phyloP scores from a whole-genome alignment of 2,797 vertebrate genomes.

The Phalloptychus januarius region DNA sequence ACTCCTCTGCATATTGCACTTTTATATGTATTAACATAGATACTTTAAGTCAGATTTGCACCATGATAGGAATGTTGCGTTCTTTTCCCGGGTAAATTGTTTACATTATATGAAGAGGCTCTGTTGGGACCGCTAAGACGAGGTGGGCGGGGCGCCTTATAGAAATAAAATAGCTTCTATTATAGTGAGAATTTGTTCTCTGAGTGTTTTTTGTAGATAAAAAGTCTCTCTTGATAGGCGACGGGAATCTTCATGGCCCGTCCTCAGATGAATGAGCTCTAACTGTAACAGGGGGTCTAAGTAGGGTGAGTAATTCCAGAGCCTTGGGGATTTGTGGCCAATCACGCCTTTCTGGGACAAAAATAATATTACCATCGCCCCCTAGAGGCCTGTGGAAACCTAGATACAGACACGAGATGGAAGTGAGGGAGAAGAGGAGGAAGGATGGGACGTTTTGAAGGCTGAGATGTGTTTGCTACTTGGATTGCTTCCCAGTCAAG shows the following conservation, averaged over 20 bases:
- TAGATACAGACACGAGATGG: constrained; percentile 40
- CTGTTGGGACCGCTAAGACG: constrained; percentile 26
- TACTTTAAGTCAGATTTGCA: neutral
- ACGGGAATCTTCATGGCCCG: constrained; percentile 26
- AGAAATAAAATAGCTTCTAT: constrained; percentile 52
- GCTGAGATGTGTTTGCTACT: constrained; percentile 6
- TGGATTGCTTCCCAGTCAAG: constrained; percentile 32
- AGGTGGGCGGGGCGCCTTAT: constrained; percentile 38
- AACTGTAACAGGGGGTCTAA: constrained; percentile 49
- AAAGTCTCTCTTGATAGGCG: constrained; percentile 32
- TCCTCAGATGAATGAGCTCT: constrained; percentile 48
- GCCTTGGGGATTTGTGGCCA: constrained; percentile 53
- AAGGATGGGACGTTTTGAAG: neutral
- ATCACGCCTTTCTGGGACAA: constrained; percentile 59
- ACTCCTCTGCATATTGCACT: constrained; percentile 20
- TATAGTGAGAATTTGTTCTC: constrained; percentile 50
- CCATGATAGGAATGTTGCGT: constrained; percentile 4
- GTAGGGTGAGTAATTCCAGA: constrained; percentile 58
- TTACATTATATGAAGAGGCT: constrained; percentile 22
- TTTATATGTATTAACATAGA: neutral
- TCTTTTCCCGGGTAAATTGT: constrained; percentile 3
- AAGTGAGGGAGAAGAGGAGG: constrained; percentile 7
- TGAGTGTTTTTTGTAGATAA: constrained; percentile 60
- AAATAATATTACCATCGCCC: constrained; percentile 53
- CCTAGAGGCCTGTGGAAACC: constrained; percentile 64